Percentiles rank a stretch among this genome's conserved stretches.
Conservation (phyloP, 2,888 invertebrate species). For the Agrenia bidenticulata region DNA sequence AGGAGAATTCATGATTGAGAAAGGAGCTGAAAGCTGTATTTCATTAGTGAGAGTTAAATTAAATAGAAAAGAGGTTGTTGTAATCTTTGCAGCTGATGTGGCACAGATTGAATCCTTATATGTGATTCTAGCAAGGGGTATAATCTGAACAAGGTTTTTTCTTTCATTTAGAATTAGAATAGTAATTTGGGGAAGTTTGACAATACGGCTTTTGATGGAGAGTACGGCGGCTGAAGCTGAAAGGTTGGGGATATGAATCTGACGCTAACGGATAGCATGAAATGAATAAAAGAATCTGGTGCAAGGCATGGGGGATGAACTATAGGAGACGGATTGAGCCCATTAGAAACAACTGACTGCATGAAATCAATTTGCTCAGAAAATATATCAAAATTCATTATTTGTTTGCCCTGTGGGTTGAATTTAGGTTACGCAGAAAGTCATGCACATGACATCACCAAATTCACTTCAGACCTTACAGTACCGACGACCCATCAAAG, state of each 20-base stretch:
- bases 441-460: slow-evolving; percentile 7
- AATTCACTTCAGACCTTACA: neutral
- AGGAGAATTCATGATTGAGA: neutral
- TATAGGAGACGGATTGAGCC: slow-evolving; percentile 39
- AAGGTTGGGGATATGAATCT: slow-evolving; percentile 20
- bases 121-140: neutral
- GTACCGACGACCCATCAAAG: slow-evolving; percentile 7
- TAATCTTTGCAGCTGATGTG: slow-evolving; percentile 16
- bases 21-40: neutral
- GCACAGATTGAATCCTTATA: slow-evolving; percentile 13
- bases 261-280: slow-evolving; percentile 26
- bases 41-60: slow-evolving; percentile 12
- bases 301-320: slow-evolving; percentile 24
- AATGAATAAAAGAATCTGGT: slow-evolving; percentile 26
- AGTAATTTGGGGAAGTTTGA: slow-evolving; percentile 25
- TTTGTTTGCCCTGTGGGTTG: slow-evolving; percentile 23
- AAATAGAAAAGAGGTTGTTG: slow-evolving; percentile 13
- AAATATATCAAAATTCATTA: slow-evolving; percentile 49
- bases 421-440: slow-evolving; percentile 14
- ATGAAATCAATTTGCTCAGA: slow-evolving; percentile 45
- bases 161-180: slow-evolving; percentile 23
- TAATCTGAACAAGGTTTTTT: slow-evolving; percentile 8
- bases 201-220: slow-evolving; percentile 24
- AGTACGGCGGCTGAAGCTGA: slow-evolving; percentile 22
- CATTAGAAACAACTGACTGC: slow-evolving; percentile 50